These are phyloP conservation scores for Acrobasis consociella DNA, from an alignment of 2,888 invertebrate species.

Conservation along the genomic window DNA sequence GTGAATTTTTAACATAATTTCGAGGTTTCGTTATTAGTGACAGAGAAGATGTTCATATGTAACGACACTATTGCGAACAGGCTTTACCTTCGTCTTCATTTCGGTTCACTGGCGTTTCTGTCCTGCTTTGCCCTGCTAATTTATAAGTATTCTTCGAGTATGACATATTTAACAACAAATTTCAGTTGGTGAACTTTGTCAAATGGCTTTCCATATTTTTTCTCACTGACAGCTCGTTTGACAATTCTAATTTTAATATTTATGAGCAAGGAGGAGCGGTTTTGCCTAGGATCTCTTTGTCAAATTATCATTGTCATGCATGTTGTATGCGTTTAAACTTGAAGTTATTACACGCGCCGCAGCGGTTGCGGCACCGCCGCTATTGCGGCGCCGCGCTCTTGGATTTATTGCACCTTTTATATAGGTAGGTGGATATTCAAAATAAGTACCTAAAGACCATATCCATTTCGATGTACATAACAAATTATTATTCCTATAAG, in stretches of 20 bases:
- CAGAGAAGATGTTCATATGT: neutral
- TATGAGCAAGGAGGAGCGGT: conserved; percentile 24
- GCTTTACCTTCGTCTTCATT: conserved; percentile 62
- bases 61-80: neutral
- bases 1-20: neutral
- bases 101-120: conserved; percentile 51
- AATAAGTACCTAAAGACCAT: too few species aligned
- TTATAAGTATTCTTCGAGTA: conserved; percentile 71
- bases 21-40: neutral
- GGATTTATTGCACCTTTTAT: too few species aligned
- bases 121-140: conserved; percentile 66
- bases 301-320: too few species aligned
- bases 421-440: too few species aligned
- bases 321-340: too few species aligned
- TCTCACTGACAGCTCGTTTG: conserved; percentile 55
- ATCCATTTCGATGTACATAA: too few species aligned
- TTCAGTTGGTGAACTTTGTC: conserved; percentile 75
- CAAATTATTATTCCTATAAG: too few species aligned
- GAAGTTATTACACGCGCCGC: too few species aligned
- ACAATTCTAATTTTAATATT: conserved; percentile 67
- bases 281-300: neutral
- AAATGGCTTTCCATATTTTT: conserved; percentile 70
- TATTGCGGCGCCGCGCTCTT: too few species aligned
- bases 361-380: too few species aligned
- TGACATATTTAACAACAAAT: conserved; percentile 80